phyloP scores from a whole-genome alignment of 2,113 vertebrate species.

The Acinonyx jubatus region DNA sequence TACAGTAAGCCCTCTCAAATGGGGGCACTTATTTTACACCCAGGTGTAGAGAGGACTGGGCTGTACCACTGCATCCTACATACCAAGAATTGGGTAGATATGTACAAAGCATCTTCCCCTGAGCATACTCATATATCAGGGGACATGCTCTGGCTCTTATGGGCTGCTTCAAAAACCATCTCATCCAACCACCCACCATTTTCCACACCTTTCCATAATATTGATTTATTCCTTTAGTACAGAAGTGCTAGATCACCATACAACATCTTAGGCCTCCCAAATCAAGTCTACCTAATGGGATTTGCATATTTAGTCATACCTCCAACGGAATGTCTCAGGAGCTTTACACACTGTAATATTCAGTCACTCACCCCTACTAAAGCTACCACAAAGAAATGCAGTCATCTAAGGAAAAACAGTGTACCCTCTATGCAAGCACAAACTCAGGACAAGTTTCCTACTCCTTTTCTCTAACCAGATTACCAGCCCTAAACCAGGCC shows the following conservation, averaged over 20 bases:
- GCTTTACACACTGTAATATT: background rate
- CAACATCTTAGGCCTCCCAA: background rate
- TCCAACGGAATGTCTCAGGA: background rate
- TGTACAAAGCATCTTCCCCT: background rate
- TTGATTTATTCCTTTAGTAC: background rate
- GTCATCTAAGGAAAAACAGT: background rate
- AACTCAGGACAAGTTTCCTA: background rate
- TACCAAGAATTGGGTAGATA: background rate
- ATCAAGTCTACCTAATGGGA: background rate
- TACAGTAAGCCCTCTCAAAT: background rate
- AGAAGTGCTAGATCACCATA: background rate
- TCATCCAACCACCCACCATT: background rate
- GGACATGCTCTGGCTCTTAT: background rate
- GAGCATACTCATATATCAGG: background rate
- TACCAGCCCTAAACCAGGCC: background rate
- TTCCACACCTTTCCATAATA: background rate
- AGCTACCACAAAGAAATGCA: background rate
- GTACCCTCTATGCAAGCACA: background rate
- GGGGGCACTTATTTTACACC: background rate
- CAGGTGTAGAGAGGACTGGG: background rate
- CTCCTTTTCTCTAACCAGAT: background rate
- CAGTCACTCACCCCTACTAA: background rate
- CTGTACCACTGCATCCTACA: background rate
- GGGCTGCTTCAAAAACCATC: background rate
- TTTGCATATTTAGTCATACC: background rate